phyloP scores from a whole-genome alignment of 2,888 invertebrate genomes.

The Pachycephus smyrnensis region DNA sequence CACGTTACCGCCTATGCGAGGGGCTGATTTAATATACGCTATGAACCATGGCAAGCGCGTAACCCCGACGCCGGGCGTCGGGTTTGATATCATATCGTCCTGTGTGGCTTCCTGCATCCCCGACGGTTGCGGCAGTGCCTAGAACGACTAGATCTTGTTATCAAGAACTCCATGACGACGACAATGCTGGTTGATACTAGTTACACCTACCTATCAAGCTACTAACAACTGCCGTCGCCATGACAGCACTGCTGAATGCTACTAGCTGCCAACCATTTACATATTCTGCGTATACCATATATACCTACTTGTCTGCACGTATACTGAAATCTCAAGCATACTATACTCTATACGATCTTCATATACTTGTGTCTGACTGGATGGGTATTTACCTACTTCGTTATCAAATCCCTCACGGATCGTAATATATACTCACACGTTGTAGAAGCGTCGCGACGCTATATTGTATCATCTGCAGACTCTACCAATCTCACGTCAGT shows the following conservation, averaged over 20 bases:
- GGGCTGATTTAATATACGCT: conserved; percentile 33
- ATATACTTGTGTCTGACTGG: background rate
- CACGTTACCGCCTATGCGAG: conserved; percentile 4
- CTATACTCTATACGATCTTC: background rate
- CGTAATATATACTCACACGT: background rate
- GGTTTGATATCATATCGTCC: background rate
- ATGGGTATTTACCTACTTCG: no score
- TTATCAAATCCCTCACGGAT: background rate
- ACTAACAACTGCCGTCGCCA: background rate
- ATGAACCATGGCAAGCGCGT: conserved; percentile 13
- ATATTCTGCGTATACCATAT: background rate
- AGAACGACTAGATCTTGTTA: background rate
- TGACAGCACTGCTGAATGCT: background rate
- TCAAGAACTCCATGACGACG: background rate
- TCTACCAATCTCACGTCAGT: background rate
- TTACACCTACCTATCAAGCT: background rate
- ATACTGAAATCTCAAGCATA: background rate
- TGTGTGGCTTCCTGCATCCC: background rate
- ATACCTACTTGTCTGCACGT: background rate
- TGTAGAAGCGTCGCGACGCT: background rate
- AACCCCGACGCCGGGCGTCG: background rate
- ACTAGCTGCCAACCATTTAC: background rate
- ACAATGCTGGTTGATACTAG: background rate
- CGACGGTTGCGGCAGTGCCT: background rate
- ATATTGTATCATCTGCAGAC: background rate